Percentiles rank a stretch among this genome's conserved stretches.
Evolutionary conservation across 2,888 invertebrate species (phyloP).

Genomic region (Carpatolechia fugitivella): DNA sequence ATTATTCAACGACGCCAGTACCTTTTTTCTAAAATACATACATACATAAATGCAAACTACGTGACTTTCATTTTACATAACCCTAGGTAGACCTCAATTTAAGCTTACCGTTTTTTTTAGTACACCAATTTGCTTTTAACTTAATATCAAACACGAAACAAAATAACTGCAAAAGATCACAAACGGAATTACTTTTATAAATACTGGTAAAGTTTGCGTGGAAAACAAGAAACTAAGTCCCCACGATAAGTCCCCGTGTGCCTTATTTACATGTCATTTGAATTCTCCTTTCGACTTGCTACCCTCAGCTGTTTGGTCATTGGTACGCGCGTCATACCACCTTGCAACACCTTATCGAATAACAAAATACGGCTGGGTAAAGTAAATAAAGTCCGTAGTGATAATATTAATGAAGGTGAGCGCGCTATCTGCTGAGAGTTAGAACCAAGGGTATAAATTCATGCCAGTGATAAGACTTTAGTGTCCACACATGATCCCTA

Average conservation of each 20-base stretch:
- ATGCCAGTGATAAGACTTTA: constrained; percentile 41
- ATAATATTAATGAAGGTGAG: not conserved
- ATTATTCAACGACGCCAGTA: constrained; percentile 9
- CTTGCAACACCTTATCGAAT: not conserved
- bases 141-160: not conserved
- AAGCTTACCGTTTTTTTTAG: not conserved
- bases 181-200: no score
- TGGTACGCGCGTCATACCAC: not conserved
- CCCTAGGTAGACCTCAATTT: not conserved
- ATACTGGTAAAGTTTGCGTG: not conserved
- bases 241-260: not conserved
- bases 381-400: no score
- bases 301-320: constrained; percentile 7
- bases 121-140: not conserved
- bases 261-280: constrained; percentile 8
- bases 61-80: not conserved
- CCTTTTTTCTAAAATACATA: constrained; percentile 13
- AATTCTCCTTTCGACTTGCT: not conserved
- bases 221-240: not conserved
- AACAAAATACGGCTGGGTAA: no score
- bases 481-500: constrained; percentile 29
- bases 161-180: not conserved
- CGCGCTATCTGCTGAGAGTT: constrained; percentile 1
- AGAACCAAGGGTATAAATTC: constrained; percentile 32
- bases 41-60: constrained; percentile 11